Evolutionary conservation across 2,797 vertebrate species (phyloP).

Genomic region (Poeciliopsis gracilis): DNA sequence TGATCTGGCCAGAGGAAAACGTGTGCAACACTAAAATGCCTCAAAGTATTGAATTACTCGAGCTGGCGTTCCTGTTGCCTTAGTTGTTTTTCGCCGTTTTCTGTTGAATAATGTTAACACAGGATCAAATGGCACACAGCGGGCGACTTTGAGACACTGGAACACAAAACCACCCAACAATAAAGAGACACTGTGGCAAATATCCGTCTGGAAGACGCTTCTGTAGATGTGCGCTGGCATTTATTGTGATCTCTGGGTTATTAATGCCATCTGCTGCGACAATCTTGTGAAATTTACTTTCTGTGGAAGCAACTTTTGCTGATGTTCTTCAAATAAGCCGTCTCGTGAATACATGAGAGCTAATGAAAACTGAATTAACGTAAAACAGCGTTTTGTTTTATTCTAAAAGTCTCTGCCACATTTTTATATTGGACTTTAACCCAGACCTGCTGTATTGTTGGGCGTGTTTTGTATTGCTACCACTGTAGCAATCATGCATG

Average conservation of each 20-base stretch:
- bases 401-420: neutral
- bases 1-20: conserved; percentile 52
- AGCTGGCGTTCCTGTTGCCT: neutral
- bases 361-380: neutral
- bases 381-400: neutral
- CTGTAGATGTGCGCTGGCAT: neutral
- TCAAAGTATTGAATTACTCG: neutral
- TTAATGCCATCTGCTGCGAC: neutral
- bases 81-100: neutral
- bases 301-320: neutral
- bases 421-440: conserved; percentile 2
- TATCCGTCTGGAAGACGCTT: neutral
- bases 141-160: neutral
- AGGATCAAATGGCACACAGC: neutral
- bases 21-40: conserved; percentile 30
- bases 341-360: neutral
- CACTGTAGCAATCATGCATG: conserved; percentile 36
- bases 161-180: conserved; percentile 50
- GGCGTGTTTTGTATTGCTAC: conserved; percentile 13
- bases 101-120: neutral
- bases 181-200: conserved; percentile 31
- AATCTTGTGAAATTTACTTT: neutral
- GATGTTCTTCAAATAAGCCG: neutral
- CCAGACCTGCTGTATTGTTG: conserved; percentile 40
- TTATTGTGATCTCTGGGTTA: neutral